Percentiles rank a stretch among this genome's conserved stretches.
phyloP scores from a whole-genome alignment of 1,140 invertebrate genomes.

The Scylla paramamosain region DNA sequence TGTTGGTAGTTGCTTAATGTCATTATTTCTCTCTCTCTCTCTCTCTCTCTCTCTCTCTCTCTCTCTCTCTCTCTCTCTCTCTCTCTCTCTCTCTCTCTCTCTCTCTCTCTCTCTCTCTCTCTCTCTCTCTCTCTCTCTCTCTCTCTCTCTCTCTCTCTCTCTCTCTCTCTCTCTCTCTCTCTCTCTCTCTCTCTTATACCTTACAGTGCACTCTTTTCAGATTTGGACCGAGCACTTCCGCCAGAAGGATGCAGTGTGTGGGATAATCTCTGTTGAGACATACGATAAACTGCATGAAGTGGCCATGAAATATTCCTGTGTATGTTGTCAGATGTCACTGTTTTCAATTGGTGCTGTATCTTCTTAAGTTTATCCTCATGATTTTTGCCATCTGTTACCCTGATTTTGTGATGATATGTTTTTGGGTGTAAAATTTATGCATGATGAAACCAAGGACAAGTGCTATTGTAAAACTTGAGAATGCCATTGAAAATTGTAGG shows the following conservation, averaged over 20 bases:
- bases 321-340: not conserved
- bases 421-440: not conserved
- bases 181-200: not conserved
- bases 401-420: not conserved
- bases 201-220: not conserved
- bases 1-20: not conserved
- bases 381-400: no score
- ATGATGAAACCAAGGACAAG: not conserved
- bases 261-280: constrained; percentile 34
- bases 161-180: constrained; percentile 13
- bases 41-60: constrained; percentile 34
- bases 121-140: constrained; percentile 13
- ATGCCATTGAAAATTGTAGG: no score
- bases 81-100: constrained; percentile 22
- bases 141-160: constrained; percentile 15
- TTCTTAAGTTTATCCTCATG: no score
- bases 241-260: constrained; percentile 65
- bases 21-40: constrained; percentile 19
- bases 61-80: constrained; percentile 16
- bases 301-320: constrained; percentile 38
- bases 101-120: not conserved
- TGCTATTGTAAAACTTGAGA: not conserved
- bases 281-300: constrained; percentile 56
- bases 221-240: constrained; percentile 65
- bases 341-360: no score